Base-by-base conservation (phyloP, 2,888 invertebrate species). In the Automeris io region DNA sequence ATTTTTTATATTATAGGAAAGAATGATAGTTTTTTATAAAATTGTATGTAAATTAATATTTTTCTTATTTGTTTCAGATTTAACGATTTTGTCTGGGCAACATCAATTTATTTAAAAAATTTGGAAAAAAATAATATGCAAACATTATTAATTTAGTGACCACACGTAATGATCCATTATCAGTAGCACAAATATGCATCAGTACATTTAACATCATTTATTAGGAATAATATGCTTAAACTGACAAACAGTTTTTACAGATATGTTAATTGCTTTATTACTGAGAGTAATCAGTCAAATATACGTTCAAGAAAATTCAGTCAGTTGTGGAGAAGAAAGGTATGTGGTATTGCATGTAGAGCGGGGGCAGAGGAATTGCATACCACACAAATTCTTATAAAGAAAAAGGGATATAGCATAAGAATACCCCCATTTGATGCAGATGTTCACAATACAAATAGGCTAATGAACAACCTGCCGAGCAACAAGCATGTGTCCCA, bases 191-290 rank as follows among this genome's bases (percentile, higher is more conserved):
- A 65, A 57, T 61, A 69, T 68, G 57, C 54, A 12, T 63, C 54
- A 50, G 52, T 59, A 54, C 59, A 53, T 49, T 49, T 68, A 64
- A 57, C 41, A 62, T 57, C 55, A 46, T 63, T 55, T 62, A 57
- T 47, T 63, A 66, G 40, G 8, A 59, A 70, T 81, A 74, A 73
- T 76, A 86, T 86, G 85, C 75, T 82, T 72, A 81, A 79, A 78
- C 70, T 80, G 69, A 79, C 75, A 55, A 69, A 74, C 57, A 82
- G 77, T 75, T 80, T 78, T 80, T 81, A 61, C 78, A 83, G 78
- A 83, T 81, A 65, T 62, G 63, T 29, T 29, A 16, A 16, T 29
- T 29, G 29, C 29, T 29, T 29, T 29, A n/a, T 29, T 16, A 29
- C 16, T 29, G 29, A 16, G 16, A 16, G 13, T 16, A 26, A 16